Evolutionary conservation across 2,113 vertebrate genomes (phyloP).

Genomic region (Salminus brasiliensis): DNA sequence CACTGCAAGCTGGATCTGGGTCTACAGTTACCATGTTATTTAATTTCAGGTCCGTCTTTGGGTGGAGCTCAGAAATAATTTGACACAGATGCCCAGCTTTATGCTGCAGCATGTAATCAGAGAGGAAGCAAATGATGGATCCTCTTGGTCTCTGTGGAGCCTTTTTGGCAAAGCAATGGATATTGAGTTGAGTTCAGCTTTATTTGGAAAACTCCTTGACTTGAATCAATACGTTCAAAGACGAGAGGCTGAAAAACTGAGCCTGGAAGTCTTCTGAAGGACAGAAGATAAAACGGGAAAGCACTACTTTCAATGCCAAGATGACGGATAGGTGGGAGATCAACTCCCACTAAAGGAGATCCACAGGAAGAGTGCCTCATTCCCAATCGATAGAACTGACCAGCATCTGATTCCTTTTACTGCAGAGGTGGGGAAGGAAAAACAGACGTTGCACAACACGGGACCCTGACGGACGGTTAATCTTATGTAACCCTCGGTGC

Average conservation of each 20-base stretch:
- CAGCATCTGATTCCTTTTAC: conserved; percentile 48
- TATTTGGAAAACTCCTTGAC: background rate
- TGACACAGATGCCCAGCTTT: conserved; percentile 55
- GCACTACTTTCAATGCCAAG: conserved; percentile 11
- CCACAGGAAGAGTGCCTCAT: conserved; percentile 62
- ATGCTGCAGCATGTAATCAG: conserved; percentile 44
- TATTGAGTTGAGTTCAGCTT: background rate
- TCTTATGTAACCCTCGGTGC: conserved; percentile 44
- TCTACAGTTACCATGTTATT: conserved; percentile 48
- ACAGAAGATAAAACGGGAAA: background rate
- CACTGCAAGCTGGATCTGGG: conserved; percentile 39
- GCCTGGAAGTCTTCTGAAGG: background rate
- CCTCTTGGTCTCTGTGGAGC: conserved; percentile 16
- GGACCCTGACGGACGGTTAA: background rate
- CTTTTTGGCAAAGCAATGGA: background rate
- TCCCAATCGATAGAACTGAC: conserved; percentile 70
- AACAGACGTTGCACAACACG: conserved; percentile 43
- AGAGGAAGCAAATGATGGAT: conserved; percentile 27
- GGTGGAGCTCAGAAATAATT: conserved; percentile 52
- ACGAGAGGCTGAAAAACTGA: background rate
- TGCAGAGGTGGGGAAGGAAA: conserved; percentile 24
- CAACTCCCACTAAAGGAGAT: conserved; percentile 63
- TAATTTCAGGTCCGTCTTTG: conserved; percentile 40
- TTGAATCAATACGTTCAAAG: conserved; percentile 2
- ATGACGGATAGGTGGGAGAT: conserved; percentile 34